Evolutionary conservation across 2,113 vertebrate genomes (phyloP), one percentile per base, ranked within the genome.

Genomic region (Prunella himalayana): DNA sequence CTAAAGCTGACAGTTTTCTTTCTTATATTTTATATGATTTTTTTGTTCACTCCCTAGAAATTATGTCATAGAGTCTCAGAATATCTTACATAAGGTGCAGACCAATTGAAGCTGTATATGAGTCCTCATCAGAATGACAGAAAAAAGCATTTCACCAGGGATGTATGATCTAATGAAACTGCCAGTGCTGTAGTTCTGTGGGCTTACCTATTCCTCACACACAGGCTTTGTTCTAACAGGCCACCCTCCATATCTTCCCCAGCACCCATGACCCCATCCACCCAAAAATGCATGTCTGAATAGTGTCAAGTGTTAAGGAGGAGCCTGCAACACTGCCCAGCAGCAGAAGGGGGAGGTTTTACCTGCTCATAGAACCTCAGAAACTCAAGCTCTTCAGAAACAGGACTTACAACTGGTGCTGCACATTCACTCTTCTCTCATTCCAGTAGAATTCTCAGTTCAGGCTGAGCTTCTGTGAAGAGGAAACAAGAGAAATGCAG

Each of bases 381-480:
- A 23, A 65, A 12, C 15, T 19, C 17, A 86, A 47, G 4, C 2
- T 57, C 7, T 42, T 60, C 33, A 80, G 35, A 54, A 75, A 50
- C 0, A 45, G 45, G 7, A 33, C 9, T 35, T 35, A 11, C 0
- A 86, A 4, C 7, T 21, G n/a, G 7, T 44, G 49, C 12, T 68
- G 11, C 21, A 33, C 41, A 61, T 31, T 56, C 45, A 4, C 33
- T 45, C 8, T 42, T 30, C 16, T 64, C 27, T 70, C 10, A 28
- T 50, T 37, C 7, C 13, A 42, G 2, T 4, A 82, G n/a, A 66
- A 68, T 54, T 70, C 45, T 39, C n/a, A 44, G 44, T 17, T 61
- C 17, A 71, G 33, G 10, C 11, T 65, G 25, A 72, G 28, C 37
- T 39, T 63, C 51, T 57, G 16, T 2, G 7, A 60, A 60, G 10